These are phyloP conservation scores for Cynoglossus semilaevis DNA, from an alignment of 2,113 vertebrate species.

Conservation along the genomic window DNA sequence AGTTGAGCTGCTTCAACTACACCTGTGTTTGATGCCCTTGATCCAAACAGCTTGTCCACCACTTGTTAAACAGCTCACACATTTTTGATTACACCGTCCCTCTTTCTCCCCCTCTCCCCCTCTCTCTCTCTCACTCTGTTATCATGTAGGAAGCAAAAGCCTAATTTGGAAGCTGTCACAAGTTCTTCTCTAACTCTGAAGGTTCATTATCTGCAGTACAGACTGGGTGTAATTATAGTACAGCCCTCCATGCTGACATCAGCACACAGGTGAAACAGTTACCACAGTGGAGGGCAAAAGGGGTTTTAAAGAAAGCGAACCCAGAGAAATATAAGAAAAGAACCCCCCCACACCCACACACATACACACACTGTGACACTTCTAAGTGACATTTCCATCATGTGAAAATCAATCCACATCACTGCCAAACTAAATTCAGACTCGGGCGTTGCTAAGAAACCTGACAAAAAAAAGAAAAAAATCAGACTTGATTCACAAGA, in stretches of 20 bases:
- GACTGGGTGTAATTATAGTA: constrained; percentile 49
- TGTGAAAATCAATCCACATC: constrained; percentile 8
- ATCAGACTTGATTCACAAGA: constrained; percentile 22
- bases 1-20: too few relatives aligned
- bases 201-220: constrained; percentile 49
- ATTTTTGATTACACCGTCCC: too few relatives aligned
- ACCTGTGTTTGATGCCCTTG: too few relatives aligned
- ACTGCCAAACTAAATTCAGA: constrained; percentile 11
- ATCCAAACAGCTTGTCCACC: not conserved
- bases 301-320: constrained; percentile 4
- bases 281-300: constrained; percentile 29
- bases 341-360: too few relatives aligned
- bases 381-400: constrained; percentile 4
- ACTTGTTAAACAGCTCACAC: not conserved
- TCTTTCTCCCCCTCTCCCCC: too few relatives aligned
- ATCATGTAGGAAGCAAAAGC: constrained; percentile 12
- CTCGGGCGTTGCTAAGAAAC: constrained; percentile 6
- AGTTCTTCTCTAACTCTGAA: constrained; percentile 35
- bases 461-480: not conserved
- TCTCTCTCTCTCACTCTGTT: constrained; percentile 22
- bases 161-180: constrained; percentile 43
- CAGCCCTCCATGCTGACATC: constrained; percentile 30
- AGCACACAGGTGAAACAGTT: constrained; percentile 36
- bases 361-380: constrained; percentile 1
- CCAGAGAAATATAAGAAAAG: not conserved